Base-by-base conservation (phyloP, 2,797 vertebrate genomes). In the Antennarius maculatus region DNA sequence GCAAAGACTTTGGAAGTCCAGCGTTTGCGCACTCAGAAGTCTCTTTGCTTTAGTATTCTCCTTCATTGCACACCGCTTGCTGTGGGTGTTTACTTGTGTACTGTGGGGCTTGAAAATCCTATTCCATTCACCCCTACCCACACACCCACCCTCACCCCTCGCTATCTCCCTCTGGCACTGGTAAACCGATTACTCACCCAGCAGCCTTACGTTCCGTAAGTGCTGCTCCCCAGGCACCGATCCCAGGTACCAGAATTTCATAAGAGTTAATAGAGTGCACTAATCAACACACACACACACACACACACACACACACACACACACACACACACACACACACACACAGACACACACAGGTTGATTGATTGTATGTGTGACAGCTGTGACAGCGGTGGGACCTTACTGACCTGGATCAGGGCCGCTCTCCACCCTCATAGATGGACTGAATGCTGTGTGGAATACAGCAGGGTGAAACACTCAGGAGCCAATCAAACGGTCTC, bases 121-220 rank as follows among this genome's bases (percentile, higher is more conserved):
- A 45, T 17, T 34, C 29, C 29, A 13, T 5, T 13, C 49, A 13
- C 23, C 55, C 69, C 59, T 31, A 42, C 42, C 42, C 5, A 13
- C 47, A 54, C 37, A 46, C 54, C 28, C 16, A 27, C 45, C 46
- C 53, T 45, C 8, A 23, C 17, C n/a, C 7, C 7, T 42, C 18
- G 28, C 50, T 65, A 54, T 71, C 69, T 72, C 69, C 80, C 74
- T 60, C 65, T 73, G 76, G 80, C 74, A 61, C 55, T 50, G 61
- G 77, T 86, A 85, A 90, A 88, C 79, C 57, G 69, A 90, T 91
- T 88, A 87, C 78, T 89, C 73, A 83, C 78, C 75, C 74, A 69
- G 58, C 66, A 84, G 81, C 79, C 79, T 70, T 61, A 83, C 59
- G 45, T 75, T 84, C 75, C 66, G 76, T 83, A 76, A 88, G 83